Evolutionary conservation across 2,797 vertebrate genomes (phyloP), one percentile per base, ranked within the genome.

Genomic region (Helicolenus hilgendorfi): DNA sequence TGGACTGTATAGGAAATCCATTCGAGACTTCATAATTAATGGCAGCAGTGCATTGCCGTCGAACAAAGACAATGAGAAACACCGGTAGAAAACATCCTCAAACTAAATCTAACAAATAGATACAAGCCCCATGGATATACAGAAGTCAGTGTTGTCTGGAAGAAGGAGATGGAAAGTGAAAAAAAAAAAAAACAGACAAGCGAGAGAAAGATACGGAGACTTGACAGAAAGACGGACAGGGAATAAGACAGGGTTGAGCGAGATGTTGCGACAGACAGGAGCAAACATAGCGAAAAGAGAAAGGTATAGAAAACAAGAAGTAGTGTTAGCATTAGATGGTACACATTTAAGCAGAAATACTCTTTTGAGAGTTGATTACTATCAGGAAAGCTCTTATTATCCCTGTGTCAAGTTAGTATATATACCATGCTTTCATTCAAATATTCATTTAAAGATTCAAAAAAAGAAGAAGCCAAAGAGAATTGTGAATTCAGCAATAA

Each of bases 21-120:
- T 89, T 71, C 77, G 77, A 80, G 87, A 80, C 63, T 77, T 65
- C 56, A 73, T 86, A 84, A 90, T 88, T 91, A 88, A 82, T 88
- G 70, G 79, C 79, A 86, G 83, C 58, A 79, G 59, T 33, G 38
- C 9, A 31, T 31, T 49, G 45, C 18, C 71, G 56, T 4, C 3
- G 59, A 85, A 88, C 68, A 85, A 64, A 86, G 64, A 86, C 64
- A 78, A 76, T 49, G 24, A 77, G 77, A 88, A 73, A 71, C 72
- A 82, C 27, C 45, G 45, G n/a, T 38, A 49, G 38, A 89, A 79
- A 84, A 56, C 72, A 83, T 65, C 65, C 49, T 49, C 53, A 68
- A 27, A 49, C 18, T 24, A 24, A 87, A 65, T 77, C 45, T 73
- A 63, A 83, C 79, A 83, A 75, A 86, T 26, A 69, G 41, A 87